Conservation (phyloP, 1,140 invertebrate species). For the Halesus radiatus region DNA sequence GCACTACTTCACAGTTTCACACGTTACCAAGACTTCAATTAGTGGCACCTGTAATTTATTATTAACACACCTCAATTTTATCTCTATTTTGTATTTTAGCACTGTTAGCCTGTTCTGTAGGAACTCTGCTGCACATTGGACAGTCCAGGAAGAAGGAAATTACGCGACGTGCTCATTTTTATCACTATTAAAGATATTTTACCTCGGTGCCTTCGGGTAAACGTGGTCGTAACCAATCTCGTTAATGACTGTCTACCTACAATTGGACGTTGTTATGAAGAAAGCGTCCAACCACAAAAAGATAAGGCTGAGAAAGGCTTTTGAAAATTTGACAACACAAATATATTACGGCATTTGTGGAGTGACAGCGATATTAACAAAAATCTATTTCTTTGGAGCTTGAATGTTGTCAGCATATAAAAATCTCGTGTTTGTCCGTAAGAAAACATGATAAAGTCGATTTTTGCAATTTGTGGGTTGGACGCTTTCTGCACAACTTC, state of each 20-base stretch:
- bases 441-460: too few relatives aligned
- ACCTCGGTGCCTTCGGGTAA: not conserved
- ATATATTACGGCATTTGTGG: too few relatives aligned
- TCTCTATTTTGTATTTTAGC: constrained; percentile 22
- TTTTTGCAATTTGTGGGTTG: too few relatives aligned
- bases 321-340: too few relatives aligned
- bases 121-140: not conserved
- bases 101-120: not conserved
- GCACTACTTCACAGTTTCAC: constrained; percentile 7
- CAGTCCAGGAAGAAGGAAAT: not conserved
- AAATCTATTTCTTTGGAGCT: too few relatives aligned
- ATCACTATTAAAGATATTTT: not conserved
- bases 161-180: not conserved
- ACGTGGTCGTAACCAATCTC: not conserved
- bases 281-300: too few relatives aligned
- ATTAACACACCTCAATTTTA: constrained; percentile 27
- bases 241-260: not conserved
- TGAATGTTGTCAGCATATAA: too few relatives aligned
- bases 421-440: too few relatives aligned
- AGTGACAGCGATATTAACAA: too few relatives aligned
- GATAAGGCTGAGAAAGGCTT: too few relatives aligned
- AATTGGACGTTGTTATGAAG: too few relatives aligned
- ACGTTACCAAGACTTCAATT: constrained; percentile 20
- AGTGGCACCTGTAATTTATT: constrained; percentile 11
- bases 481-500: too few relatives aligned